Percentiles rank a stretch among this genome's conserved stretches.
Evolutionary conservation across 1,140 invertebrate genomes (phyloP).

Genomic region (Pseudomyrmex dendroicus): DNA sequence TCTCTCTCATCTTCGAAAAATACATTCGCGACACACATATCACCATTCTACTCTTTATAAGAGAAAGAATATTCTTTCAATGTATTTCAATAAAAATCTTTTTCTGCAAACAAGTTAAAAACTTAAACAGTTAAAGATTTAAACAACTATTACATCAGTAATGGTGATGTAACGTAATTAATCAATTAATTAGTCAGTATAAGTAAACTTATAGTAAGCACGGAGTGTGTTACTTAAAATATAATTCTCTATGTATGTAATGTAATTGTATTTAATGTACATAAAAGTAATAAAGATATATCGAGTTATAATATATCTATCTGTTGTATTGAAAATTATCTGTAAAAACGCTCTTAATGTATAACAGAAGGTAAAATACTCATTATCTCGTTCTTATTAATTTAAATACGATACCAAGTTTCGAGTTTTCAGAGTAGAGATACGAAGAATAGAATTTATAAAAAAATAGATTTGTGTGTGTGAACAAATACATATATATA

Average conservation of each 20-base stretch:
- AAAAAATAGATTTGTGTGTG: constrained; percentile 7
- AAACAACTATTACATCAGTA: constrained; percentile 72
- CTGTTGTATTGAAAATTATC: constrained; percentile 63
- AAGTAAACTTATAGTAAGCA: constrained; percentile 70
- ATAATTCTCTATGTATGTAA: constrained; percentile 3
- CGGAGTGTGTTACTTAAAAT: constrained; percentile 68
- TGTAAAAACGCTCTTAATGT: constrained; percentile 49
- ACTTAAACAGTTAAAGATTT: constrained; percentile 76
- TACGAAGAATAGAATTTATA: neutral
- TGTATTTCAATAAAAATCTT: constrained; percentile 74
- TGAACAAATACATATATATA: neutral
- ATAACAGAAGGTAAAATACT: constrained; percentile 15
- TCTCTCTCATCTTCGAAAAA: constrained; percentile 76
- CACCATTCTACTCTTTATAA: constrained; percentile 60
- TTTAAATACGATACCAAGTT: constrained; percentile 3
- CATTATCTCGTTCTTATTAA: neutral
- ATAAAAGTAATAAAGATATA: constrained; percentile 71
- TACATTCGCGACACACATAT: constrained; percentile 78
- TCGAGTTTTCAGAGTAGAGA: constrained; percentile 7
- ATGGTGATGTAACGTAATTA: constrained; percentile 40
- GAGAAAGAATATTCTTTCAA: constrained; percentile 67
- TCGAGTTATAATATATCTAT: constrained; percentile 61
- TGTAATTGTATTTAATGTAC: constrained; percentile 33
- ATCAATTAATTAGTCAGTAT: constrained; percentile 51
- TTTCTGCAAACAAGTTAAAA: constrained; percentile 77